phyloP scores from a whole-genome alignment of 2,888 invertebrate genomes.

The Lithophane semibrunnea region DNA sequence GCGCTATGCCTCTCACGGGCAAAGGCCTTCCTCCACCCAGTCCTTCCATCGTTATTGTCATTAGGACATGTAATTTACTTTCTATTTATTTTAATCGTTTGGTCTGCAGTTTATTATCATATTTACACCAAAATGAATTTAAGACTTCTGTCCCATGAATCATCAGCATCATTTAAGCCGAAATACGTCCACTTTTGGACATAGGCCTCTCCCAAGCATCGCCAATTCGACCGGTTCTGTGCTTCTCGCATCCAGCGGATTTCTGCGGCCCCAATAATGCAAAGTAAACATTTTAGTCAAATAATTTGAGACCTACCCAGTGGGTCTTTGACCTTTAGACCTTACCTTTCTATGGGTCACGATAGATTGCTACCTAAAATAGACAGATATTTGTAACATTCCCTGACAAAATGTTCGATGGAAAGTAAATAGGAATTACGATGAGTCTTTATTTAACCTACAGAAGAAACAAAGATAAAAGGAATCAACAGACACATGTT shows the following conservation, averaged over 20 bases:
- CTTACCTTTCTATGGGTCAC: not conserved
- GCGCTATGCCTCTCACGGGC: not conserved
- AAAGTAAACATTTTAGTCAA: not conserved
- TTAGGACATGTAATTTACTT: too few species aligned
- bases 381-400: not conserved
- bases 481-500: not conserved
- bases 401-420: not conserved
- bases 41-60: not conserved
- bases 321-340: not conserved
- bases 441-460: not conserved
- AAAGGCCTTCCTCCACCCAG: not conserved
- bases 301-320: not conserved
- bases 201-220: not conserved
- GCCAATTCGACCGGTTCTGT: not conserved
- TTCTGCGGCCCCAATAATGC: not conserved
- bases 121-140: not conserved
- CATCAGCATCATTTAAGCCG: not conserved
- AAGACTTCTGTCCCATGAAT: not conserved
- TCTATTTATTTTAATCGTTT: not conserved
- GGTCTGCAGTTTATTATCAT: too few species aligned
- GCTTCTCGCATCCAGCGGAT: not conserved
- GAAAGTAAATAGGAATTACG: not conserved
- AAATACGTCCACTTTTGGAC: not conserved
- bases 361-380: not conserved
- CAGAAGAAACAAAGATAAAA: constrained; percentile 9